These are phyloP conservation scores for Microtus pennsylvanicus DNA, from an alignment of 2,113 vertebrate species.

Conservation along the genomic window DNA sequence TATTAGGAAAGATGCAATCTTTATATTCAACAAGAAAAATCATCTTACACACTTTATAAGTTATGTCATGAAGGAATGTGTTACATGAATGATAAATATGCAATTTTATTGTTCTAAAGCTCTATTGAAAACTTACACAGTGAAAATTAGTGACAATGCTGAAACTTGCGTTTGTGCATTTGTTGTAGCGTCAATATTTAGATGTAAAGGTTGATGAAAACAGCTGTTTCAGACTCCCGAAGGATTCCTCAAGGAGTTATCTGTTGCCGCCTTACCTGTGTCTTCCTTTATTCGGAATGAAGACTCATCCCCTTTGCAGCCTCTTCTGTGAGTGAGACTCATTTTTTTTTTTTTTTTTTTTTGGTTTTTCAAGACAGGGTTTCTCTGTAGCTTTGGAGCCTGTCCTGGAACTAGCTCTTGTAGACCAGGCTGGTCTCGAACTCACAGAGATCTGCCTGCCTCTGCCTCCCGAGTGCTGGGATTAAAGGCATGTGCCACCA, in stretches of 20 bases:
- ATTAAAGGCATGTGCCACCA: too few relatives aligned
- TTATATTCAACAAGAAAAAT: not conserved
- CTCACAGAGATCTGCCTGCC: too few relatives aligned
- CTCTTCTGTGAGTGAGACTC: not conserved
- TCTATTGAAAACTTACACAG: not conserved
- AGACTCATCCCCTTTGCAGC: not conserved
- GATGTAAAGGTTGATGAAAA: not conserved
- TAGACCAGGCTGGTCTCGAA: too few relatives aligned
- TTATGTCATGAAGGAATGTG: not conserved
- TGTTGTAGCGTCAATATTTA: not conserved
- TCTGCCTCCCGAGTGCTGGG: too few relatives aligned
- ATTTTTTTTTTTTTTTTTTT: too few relatives aligned
- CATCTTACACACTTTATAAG: not conserved
- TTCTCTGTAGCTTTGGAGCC: too few relatives aligned
- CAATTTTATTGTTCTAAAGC: not conserved
- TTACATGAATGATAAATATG: not conserved
- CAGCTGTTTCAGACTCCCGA: not conserved
- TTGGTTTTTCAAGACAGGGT: too few relatives aligned
- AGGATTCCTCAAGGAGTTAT: not conserved
- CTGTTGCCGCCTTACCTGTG: not conserved
- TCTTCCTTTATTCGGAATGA: not conserved
- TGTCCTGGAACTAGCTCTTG: too few relatives aligned
- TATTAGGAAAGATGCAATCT: not conserved
- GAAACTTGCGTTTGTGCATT: not conserved
- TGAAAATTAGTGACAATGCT: not conserved